phyloP scores from a whole-genome alignment of 2,888 invertebrate species.

The Nasonia oneida region DNA sequence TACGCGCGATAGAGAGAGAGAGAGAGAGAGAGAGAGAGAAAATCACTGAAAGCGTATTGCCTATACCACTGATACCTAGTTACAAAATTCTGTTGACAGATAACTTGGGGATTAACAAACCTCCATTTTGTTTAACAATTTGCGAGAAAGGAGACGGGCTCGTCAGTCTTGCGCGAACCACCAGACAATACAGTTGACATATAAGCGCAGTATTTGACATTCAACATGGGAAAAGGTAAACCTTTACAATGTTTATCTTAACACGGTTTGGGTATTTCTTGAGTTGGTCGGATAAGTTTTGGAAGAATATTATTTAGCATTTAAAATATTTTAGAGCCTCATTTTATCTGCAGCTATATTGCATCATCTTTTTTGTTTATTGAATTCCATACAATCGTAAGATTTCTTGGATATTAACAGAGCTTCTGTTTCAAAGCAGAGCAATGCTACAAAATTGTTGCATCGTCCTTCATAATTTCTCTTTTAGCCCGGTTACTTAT shows the following conservation, averaged over 20 bases:
- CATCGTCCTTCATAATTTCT: not conserved
- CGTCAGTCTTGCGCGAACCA: too few relatives aligned
- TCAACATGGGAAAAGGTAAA: not conserved
- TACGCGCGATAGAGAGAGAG: not conserved
- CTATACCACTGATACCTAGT: not conserved
- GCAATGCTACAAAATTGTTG: not conserved
- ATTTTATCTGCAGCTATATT: not conserved
- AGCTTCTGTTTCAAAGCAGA: too few relatives aligned
- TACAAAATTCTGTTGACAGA: not conserved
- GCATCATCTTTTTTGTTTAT: not conserved
- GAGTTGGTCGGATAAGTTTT: too few relatives aligned
- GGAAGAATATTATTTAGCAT: too few relatives aligned
- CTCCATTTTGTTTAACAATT: not conserved
- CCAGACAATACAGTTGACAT: not conserved
- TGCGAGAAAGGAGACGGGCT: not conserved
- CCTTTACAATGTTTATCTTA: not conserved
- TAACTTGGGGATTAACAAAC: not conserved
- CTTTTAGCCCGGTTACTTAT: not conserved
- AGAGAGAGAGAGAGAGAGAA: not conserved
- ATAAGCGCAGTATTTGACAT: not conserved
- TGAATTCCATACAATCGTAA: not conserved
- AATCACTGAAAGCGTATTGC: not conserved
- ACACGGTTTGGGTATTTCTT: not conserved
- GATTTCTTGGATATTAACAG: not conserved
- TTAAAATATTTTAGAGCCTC: too few relatives aligned